Conservation (phyloP, 2,797 vertebrate species). For the Brachyalestes nurse region DNA sequence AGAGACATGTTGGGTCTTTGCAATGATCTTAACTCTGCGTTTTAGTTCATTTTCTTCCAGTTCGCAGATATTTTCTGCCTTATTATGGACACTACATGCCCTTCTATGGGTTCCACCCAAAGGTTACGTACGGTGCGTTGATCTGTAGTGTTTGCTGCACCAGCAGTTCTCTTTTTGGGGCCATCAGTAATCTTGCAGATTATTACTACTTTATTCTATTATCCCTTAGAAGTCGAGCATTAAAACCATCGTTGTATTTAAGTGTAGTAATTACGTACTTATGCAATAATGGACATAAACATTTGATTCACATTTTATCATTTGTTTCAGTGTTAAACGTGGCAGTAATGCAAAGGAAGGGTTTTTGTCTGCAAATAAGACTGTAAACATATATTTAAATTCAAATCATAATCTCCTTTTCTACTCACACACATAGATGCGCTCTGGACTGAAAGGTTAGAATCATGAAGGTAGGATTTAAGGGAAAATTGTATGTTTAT, state of each 20-base stretch:
- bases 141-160: slow-evolving; percentile 12
- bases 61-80: slow-evolving; percentile 44
- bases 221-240: background rate
- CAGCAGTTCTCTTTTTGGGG: slow-evolving; percentile 49
- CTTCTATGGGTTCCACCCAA: slow-evolving; percentile 33
- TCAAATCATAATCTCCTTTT: no score
- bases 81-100: slow-evolving; percentile 40
- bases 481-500: no score
- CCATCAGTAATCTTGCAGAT: background rate
- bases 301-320: no score
- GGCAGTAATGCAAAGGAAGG: no score
- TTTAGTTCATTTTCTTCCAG: slow-evolving; percentile 50
- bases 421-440: no score
- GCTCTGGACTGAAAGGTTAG: no score
- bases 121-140: slow-evolving; percentile 56
- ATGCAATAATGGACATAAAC: no score
- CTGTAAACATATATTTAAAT: no score
- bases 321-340: no score
- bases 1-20: slow-evolving; percentile 3
- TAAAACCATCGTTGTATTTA: background rate
- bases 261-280: background rate
- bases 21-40: slow-evolving; percentile 30
- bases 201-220: background rate
- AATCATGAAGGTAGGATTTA: no score
- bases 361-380: no score